Evolutionary conservation across 2,113 vertebrate genomes (phyloP).

Genomic region (Asarcornis scutulata): DNA sequence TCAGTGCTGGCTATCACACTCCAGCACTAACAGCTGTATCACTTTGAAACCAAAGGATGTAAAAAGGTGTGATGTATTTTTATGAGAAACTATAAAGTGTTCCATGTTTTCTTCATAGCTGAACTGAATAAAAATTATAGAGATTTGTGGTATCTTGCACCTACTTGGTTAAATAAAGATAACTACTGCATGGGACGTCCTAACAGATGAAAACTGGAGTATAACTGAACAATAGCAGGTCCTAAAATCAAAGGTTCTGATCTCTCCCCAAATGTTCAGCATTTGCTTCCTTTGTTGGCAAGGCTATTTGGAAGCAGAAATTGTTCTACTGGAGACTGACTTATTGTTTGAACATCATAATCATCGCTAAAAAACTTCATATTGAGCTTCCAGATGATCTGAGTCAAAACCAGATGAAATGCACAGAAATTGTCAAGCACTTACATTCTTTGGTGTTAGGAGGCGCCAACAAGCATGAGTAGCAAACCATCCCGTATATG

Average conservation of each 20-base stretch:
- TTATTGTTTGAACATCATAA: neutral
- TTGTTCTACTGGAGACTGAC: neutral
- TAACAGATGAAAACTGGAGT: neutral
- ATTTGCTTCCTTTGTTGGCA: neutral
- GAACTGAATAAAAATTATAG: neutral
- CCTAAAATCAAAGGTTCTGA: neutral
- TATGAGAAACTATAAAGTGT: neutral
- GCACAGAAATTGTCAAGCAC: conserved; percentile 13
- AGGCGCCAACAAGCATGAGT: conserved; percentile 92
- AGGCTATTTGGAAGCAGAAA: neutral
- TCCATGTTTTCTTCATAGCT: neutral
- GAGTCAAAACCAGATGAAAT: conserved; percentile 16
- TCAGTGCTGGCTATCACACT: neutral
- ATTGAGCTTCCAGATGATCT: neutral
- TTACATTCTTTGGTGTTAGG: conserved; percentile 97
- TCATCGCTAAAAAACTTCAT: neutral
- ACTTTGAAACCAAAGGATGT: neutral
- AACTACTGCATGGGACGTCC: neutral
- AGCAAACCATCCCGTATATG: conserved; percentile 95
- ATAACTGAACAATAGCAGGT: neutral
- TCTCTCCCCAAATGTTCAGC: neutral
- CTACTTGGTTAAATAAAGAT: neutral
- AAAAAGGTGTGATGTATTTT: neutral
- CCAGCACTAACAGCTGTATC: neutral
- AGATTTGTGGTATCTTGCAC: neutral